phyloP scores from a whole-genome alignment of 2,113 vertebrate species.

The Pteropus alecto region DNA sequence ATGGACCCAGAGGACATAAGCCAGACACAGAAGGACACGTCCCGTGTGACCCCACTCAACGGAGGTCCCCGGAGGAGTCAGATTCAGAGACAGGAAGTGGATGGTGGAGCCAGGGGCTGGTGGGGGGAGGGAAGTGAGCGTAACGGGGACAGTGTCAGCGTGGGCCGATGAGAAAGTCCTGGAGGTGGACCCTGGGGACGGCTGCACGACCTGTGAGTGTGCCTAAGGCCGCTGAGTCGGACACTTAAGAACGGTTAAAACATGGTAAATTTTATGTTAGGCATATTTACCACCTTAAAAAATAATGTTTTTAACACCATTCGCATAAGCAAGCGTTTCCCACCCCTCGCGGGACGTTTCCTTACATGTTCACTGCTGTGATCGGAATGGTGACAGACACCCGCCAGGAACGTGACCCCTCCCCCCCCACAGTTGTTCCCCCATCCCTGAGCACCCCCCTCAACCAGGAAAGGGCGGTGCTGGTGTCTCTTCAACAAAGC shows the following conservation, averaged over 20 bases:
- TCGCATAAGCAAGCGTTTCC: accelerated
- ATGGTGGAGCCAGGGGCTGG: neutral
- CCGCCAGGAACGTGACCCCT: neutral
- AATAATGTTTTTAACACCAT: neutral
- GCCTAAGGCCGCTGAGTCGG: neutral
- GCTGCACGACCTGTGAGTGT: neutral
- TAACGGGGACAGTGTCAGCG: neutral
- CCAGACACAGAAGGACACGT: neutral
- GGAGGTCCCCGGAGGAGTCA: neutral
- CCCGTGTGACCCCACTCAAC: neutral
- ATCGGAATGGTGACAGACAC: neutral
- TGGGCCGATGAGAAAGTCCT: neutral
- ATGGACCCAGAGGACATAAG: neutral
- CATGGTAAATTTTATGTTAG: neutral
- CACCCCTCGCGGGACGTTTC: accelerated
- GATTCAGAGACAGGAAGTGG: neutral
- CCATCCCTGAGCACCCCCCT: neutral
- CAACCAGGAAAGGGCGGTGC: neutral
- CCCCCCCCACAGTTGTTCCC: neutral
- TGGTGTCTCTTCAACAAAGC: conserved; percentile 4
- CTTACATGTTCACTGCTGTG: accelerated
- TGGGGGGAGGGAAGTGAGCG: neutral
- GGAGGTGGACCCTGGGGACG: neutral
- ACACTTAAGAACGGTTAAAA: neutral
- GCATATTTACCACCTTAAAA: neutral